These are phyloP conservation scores for Eulemur rubriventer DNA, from an alignment of 2,797 vertebrate genomes.

Conservation along the genomic window DNA sequence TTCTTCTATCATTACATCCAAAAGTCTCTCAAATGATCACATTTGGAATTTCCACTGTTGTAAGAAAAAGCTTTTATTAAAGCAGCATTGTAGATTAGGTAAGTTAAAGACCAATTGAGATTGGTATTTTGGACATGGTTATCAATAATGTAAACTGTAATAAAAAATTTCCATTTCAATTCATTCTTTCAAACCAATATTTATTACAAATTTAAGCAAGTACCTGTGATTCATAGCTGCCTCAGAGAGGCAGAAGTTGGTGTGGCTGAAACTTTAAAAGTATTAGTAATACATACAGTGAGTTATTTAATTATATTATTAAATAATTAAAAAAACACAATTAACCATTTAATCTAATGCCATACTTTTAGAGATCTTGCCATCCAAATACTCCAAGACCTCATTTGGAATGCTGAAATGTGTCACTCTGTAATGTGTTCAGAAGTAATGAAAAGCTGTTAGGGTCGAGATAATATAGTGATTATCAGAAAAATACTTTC, in stretches of 20 bases:
- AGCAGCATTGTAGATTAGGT: background rate
- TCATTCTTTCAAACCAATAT: background rate
- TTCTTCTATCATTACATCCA: background rate
- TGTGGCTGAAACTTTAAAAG: background rate
- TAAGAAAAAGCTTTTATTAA: background rate
- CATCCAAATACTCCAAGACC: background rate
- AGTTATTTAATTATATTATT: background rate
- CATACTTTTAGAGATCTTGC: background rate
- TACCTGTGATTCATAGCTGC: background rate
- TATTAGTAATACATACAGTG: background rate
- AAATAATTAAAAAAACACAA: background rate
- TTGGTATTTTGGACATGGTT: background rate
- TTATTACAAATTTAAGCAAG: background rate
- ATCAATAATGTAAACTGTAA: background rate
- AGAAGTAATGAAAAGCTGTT: background rate
- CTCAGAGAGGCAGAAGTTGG: background rate
- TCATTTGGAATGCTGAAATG: background rate
- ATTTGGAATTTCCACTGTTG: background rate
- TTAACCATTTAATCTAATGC: background rate
- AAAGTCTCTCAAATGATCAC: background rate
- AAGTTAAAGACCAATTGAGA: background rate
- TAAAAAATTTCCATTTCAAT: background rate
- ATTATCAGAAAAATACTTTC: background rate
- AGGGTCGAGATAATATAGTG: background rate
- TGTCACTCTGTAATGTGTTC: background rate